Base-by-base conservation (phyloP, 2,797 vertebrate species). In the Helarctos malayanus region DNA sequence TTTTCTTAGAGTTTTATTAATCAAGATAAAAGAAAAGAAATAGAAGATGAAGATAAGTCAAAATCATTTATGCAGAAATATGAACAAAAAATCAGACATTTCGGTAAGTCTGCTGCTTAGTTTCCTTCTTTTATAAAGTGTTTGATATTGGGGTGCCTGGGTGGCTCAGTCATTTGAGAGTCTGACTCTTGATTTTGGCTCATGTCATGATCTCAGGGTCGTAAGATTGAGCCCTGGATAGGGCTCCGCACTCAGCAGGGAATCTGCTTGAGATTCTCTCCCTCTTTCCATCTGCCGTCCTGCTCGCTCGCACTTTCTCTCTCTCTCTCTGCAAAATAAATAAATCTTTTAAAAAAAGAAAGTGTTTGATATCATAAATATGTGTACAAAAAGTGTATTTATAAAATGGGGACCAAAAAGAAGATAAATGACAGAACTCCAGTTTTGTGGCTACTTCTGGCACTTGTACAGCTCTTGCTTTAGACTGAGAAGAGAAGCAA, bases 1-100 rank as follows among this genome's bases (percentile, higher is more conserved):
- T 97, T 96, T 97, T 35, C 71, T 76, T 97, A 99, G 99, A 99
- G 99, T 98, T 99, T 99, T 97, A 99, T 99, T 98, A 99, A 99
- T 99, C 98, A 99, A 91, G 99, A 98, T 90, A 98, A 98, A 98
- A 98, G 99, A 95, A 98, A 98, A 97, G 98, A 98, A 97, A 99
- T 98, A 86, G 98, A 99, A 97, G 99, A 99, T 93, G 99, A 99
- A 96, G 99, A 99, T 97, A 98, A 98, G 94, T 99, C 99, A 98
- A 98, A 99, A 98, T 99, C 99, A 32, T 99, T 99, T 98, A 99
- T 99, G 86, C 99, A 99, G 96, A 99, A 99, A 97, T 99, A 99
- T 85, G 99, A 99, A 96, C 98, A 99, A 98, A 99, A 99, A 96
- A 99, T 99, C 94, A 99, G 99, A 97, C 99, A 99, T 99, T 99